These are phyloP conservation scores for Balearica regulorum DNA, from an alignment of 2,797 vertebrate genomes.

Conservation along the genomic window DNA sequence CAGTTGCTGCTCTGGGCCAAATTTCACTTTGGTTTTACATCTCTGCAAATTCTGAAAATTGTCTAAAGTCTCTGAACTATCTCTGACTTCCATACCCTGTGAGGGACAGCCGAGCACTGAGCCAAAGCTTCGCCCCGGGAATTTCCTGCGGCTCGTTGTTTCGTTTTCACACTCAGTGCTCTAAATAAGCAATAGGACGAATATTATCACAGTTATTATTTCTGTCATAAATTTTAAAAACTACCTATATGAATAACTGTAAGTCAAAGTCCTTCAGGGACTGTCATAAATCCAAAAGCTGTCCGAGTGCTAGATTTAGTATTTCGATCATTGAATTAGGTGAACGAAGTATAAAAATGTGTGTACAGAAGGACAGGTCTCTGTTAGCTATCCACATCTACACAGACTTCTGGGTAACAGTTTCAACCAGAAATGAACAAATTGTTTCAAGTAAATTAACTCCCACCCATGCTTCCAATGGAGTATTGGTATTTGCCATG, in stretches of 20 bases:
- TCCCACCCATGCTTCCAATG: not conserved
- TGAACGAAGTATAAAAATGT: not conserved
- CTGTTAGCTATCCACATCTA: not conserved
- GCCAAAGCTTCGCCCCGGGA: not conserved
- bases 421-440: not conserved
- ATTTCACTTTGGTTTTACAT: not conserved
- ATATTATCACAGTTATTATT: constrained; percentile 17
- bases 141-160: not conserved
- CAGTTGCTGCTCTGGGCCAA: not conserved
- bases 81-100: not conserved
- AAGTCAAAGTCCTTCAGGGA: constrained; percentile 26
- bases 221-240: constrained; percentile 33
- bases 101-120: not conserved
- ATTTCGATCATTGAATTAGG: not conserved
- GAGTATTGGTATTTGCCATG: not conserved
- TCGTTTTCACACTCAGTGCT: not conserved
- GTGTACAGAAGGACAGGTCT: not conserved
- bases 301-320: not conserved
- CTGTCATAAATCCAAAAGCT: constrained; percentile 24
- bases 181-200: not conserved
- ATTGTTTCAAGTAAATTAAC: not conserved
- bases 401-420: not conserved
- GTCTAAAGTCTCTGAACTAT: not conserved
- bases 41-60: not conserved
- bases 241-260: constrained; percentile 7